These are phyloP conservation scores for Phrynocephalus versicolor DNA, from an alignment of 2,113 vertebrate species.

Conservation along the genomic window DNA sequence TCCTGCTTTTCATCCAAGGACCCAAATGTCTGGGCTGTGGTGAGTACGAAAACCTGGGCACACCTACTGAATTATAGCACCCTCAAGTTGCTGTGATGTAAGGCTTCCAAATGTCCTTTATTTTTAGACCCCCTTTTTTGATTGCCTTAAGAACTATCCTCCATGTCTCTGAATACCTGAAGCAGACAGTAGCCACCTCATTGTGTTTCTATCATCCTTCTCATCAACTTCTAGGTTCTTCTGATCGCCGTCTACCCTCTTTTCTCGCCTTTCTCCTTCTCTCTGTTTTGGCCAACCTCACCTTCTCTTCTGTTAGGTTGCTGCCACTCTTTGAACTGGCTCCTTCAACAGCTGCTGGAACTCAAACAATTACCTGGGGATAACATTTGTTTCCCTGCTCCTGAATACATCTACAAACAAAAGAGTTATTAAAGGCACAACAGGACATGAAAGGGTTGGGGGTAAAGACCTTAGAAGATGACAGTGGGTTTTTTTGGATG, in stretches of 20 bases:
- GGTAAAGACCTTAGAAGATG: not conserved
- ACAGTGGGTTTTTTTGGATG: no score
- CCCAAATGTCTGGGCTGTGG: not conserved
- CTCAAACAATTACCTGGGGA: not conserved
- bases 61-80: not conserved
- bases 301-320: not conserved
- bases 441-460: no score
- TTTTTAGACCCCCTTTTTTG: not conserved
- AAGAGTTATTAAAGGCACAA: not conserved
- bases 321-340: not conserved
- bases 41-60: not conserved
- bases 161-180: no score
- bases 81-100: not conserved
- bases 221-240: not conserved
- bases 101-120: not conserved
- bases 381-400: not conserved
- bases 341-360: not conserved
- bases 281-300: not conserved
- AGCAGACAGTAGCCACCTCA: no score
- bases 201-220: not conserved
- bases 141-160: not conserved
- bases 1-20: conserved; percentile 6
- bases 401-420: not conserved
- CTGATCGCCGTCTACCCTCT: not conserved
- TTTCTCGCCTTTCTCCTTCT: not conserved